Conservation (phyloP, 2,113 vertebrate species). For the Mesoclemmys tuberculata region DNA sequence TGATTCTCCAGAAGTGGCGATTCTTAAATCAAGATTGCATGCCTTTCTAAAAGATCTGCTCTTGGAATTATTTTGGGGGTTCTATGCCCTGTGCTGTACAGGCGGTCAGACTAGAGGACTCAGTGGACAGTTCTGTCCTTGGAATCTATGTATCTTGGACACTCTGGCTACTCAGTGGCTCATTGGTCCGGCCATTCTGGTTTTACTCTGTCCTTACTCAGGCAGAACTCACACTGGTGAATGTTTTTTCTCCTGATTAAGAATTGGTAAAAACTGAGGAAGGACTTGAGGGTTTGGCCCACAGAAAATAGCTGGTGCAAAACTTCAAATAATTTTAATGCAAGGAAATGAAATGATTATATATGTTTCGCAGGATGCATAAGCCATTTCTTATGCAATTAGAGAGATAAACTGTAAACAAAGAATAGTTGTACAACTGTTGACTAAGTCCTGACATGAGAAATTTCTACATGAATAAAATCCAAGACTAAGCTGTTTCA, state of each 20-base stretch:
- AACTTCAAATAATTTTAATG: background rate
- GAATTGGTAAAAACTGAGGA: rapidly evolving
- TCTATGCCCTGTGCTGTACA: background rate
- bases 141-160: background rate
- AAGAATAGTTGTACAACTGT: background rate
- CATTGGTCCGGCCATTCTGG: background rate
- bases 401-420: conserved; percentile 9
- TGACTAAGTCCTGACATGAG: conserved; percentile 30
- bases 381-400: background rate
- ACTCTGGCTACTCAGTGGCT: background rate
- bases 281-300: background rate
- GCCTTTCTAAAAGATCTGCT: background rate
- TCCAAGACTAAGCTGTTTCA: background rate
- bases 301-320: background rate
- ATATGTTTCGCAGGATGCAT: background rate
- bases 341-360: background rate
- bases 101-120: background rate
- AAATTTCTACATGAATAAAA: conserved; percentile 38
- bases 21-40: no score
- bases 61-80: background rate
- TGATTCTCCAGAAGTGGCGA: no score
- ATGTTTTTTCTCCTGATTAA: background rate
- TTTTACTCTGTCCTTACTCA: rapidly evolving
- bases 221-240: background rate
- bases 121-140: background rate